Base-by-base conservation (phyloP, 2,113 vertebrate genomes). In the Pomatorhinus ruficollis region DNA sequence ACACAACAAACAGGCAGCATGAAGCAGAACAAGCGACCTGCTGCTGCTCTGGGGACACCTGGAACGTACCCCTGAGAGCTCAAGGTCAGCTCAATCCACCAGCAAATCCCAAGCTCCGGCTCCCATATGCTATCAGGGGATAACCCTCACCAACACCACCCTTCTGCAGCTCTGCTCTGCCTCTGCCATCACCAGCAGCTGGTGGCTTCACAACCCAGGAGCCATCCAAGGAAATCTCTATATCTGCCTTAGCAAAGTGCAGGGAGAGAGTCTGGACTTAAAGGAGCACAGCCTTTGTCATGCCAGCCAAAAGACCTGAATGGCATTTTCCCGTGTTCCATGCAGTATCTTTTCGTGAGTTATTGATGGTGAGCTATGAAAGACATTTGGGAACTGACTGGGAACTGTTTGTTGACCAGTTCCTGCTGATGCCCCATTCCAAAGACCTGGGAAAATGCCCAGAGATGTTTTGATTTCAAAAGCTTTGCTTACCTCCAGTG, bases 261-360 rank as follows among this genome's bases (percentile, higher is more conserved):
- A 64, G 37, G 66, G 70, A n/a, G 35, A 61, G 30, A 47, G 49
- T 33, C 40, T 14, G 9, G 30, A 2, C 3, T 42, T 39, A 83
- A 59, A n/a, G 35, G 64, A 66, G 33, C 52, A 35, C 61, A 84
- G 69, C 74, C 76, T 85, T 86, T 87, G 60, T 71, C 75, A n/a
- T 1, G 1, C 71, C 21, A 68, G n/a, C 49, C 63, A 28, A 53
- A 53, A 86, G 9, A 63, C 35, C 61, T 28, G 39, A 53, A 69
- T 71, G 22, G 45, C 17, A 19, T 93, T 81, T 77, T 44, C 54
- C 82, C 71, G 40, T 74, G 84, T 92, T 94, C 69, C 89, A 65
- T 35, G 23, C 10, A 10, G 30, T 6, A 35, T 40, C 60, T 59
- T 27, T 39, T 74, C 63, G 83, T 50, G 44, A 72, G 37, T 60